Percentiles rank a stretch among this genome's conserved stretches.
phyloP scores from a whole-genome alignment of 2,888 invertebrate genomes.

The Caenorhabditis sinica region DNA sequence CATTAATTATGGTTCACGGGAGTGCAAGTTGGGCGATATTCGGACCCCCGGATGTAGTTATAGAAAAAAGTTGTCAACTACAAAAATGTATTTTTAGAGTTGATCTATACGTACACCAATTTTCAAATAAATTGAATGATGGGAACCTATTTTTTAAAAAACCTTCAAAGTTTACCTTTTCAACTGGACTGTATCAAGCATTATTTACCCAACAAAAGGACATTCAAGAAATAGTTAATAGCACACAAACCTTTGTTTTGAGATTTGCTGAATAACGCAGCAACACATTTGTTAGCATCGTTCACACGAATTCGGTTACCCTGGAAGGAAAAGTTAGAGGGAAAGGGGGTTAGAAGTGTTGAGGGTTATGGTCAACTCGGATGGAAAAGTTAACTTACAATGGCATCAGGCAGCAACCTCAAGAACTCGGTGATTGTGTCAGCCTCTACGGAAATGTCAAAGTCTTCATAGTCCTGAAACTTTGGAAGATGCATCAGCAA shows the following conservation, averaged over 20 bases:
- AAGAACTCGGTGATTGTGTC: slow-evolving; percentile 76
- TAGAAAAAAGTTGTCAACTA: too few species aligned
- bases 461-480: slow-evolving; percentile 77
- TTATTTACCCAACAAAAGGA: too few species aligned
- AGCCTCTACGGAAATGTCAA: slow-evolving; percentile 77
- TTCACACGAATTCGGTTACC: slow-evolving; percentile 65
- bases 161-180: too few species aligned
- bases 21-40: too few species aligned
- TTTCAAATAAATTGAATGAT: too few species aligned
- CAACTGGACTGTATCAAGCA: too few species aligned
- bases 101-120: too few species aligned
- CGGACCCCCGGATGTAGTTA: too few species aligned
- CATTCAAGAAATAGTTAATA: not conserved
- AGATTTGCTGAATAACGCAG: slow-evolving; percentile 59
- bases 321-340: slow-evolving; percentile 42
- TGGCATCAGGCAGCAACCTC: slow-evolving; percentile 71
- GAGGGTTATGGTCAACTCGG: not conserved
- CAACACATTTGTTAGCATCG: slow-evolving; percentile 67
- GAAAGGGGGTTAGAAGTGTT: not conserved
- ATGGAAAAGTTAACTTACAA: slow-evolving; percentile 56
- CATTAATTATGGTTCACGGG: too few species aligned
- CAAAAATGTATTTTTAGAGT: too few species aligned
- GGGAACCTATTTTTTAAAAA: too few species aligned
- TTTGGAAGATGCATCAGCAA: not conserved
- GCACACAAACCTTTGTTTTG: slow-evolving; percentile 36